Evolutionary conservation across 2,888 invertebrate genomes (phyloP).

Genomic region (Pardosa pseudoannulata): DNA sequence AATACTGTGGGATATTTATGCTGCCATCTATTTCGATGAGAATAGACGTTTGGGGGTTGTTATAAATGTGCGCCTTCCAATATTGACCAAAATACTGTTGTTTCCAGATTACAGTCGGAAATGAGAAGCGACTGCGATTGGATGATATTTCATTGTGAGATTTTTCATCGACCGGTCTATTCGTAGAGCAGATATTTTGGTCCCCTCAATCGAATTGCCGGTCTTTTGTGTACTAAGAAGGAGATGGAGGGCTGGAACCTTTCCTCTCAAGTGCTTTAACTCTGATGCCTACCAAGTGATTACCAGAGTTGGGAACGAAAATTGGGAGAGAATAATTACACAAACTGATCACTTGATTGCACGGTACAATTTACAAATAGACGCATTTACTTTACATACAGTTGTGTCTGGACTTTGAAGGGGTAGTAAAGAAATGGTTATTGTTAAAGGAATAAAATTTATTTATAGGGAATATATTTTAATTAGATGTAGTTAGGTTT

Average conservation of each 20-base stretch:
- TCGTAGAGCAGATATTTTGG: background rate
- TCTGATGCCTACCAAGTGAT: no score
- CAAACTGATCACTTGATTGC: no score
- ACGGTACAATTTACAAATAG: no score
- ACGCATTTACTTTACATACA: no score
- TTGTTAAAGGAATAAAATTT: no score
- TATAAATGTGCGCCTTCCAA: conserved; percentile 62
- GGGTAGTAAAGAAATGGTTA: no score
- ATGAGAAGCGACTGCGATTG: conserved; percentile 63
- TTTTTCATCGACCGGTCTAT: conserved; percentile 55
- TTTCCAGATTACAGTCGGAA: conserved; percentile 64
- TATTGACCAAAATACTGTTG: conserved; percentile 67
- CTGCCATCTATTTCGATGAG: conserved; percentile 62
- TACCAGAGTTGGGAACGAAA: no score
- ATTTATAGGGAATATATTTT: no score
- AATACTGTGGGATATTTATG: conserved; percentile 58
- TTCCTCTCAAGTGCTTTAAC: no score
- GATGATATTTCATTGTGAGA: conserved; percentile 54
- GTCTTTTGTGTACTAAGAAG: conserved; percentile 32
- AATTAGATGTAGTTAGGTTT: no score
- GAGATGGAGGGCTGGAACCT: background rate
- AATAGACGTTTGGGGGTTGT: conserved; percentile 43
- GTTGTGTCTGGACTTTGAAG: no score
- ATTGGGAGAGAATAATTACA: no score
- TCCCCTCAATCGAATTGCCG: conserved; percentile 34